phyloP scores from a whole-genome alignment of 2,113 vertebrate species.

The Glareola pratincola region DNA sequence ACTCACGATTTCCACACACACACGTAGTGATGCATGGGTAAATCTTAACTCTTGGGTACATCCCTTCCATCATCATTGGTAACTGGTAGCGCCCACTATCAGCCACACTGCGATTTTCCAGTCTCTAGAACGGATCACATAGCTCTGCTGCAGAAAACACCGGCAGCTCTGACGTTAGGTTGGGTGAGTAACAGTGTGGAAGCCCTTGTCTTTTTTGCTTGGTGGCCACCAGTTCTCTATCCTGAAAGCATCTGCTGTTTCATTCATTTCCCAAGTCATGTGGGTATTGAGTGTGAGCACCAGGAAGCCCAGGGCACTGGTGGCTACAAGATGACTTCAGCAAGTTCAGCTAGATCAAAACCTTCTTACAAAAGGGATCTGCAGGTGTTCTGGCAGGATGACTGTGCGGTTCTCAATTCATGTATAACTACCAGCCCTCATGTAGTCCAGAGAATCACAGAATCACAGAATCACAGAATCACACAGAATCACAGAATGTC shows the following conservation, averaged over 20 bases:
- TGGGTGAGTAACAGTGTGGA: background rate
- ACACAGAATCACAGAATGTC: too few species aligned
- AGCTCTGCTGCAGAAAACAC: background rate
- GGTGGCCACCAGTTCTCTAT: background rate
- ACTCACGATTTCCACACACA: background rate
- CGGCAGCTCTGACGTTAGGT: background rate
- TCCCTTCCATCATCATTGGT: background rate
- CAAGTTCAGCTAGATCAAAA: background rate
- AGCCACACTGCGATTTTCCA: background rate
- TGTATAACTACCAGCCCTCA: background rate
- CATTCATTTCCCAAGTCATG: background rate
- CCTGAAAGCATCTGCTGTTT: background rate
- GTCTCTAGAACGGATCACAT: background rate
- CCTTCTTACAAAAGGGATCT: background rate
- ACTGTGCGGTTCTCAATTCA: background rate
- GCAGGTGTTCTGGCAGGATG: background rate
- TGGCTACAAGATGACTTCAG: background rate
- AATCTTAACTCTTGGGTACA: background rate
- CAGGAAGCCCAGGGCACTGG: background rate
- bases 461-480: too few species aligned
- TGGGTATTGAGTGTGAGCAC: background rate
- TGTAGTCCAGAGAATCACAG: background rate
- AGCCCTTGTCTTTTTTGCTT: background rate
- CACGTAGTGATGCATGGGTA: background rate
- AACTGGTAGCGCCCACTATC: background rate